Evolutionary conservation across 2,113 vertebrate species (phyloP).

Genomic region (Sander vitreus): DNA sequence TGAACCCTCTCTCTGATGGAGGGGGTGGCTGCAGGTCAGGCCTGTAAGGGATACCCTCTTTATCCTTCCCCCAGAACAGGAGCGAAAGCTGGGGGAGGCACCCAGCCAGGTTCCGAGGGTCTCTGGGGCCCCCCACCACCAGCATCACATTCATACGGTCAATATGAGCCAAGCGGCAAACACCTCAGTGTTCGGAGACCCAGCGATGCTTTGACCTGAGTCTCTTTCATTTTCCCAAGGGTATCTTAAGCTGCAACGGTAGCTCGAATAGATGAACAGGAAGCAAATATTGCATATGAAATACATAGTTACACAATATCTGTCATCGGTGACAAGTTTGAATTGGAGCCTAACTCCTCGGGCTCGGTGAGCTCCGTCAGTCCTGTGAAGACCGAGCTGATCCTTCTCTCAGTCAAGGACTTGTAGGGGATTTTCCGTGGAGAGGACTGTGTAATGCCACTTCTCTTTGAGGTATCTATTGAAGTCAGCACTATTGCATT

Average conservation of each 20-base stretch:
- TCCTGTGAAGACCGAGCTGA: constrained; percentile 55
- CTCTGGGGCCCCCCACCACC: constrained; percentile 82
- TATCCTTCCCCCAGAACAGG: constrained; percentile 93
- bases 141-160: constrained; percentile 74
- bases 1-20: constrained; percentile 87
- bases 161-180: constrained; percentile 77
- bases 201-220: constrained; percentile 64
- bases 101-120: constrained; percentile 89
- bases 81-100: constrained; percentile 93
- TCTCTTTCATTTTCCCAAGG: constrained; percentile 67
- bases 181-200: constrained; percentile 56
- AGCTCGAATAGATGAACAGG: constrained; percentile 9
- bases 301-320: not conserved
- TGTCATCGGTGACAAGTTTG: not conserved
- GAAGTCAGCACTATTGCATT: constrained; percentile 83
- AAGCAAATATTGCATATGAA: constrained; percentile 2
- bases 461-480: constrained; percentile 79
- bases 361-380: constrained; percentile 41
- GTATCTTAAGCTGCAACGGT: constrained; percentile 21
- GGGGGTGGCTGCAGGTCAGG: constrained; percentile 92
- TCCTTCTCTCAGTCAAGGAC: constrained; percentile 72
- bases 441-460: constrained; percentile 71
- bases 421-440: constrained; percentile 70
- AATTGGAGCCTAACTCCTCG: constrained; percentile 11
- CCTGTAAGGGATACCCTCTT: constrained; percentile 99